Evolutionary conservation across 2,888 invertebrate genomes (phyloP), one percentile per base, ranked within the genome.

Genomic region (Drosophila ochracea): DNA sequence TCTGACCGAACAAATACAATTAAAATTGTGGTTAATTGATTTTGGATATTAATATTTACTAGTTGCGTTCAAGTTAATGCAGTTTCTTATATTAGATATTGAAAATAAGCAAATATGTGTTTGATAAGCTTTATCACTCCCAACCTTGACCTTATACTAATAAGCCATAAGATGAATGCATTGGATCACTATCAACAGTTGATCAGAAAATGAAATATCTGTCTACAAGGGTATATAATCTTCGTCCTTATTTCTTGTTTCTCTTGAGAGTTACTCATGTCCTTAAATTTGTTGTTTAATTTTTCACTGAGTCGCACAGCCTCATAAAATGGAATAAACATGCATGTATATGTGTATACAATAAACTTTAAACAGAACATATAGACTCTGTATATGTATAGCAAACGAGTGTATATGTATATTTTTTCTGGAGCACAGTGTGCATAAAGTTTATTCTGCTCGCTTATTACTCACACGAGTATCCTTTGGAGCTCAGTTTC

Each of bases 401-500:
- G 37, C 47, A 41, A 53, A 13, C 16, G 37, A 55, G 16, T 35
- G 16, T 13, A 31, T 52, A 35, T 50, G 13, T 60, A 41, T 50
- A 19, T 58, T 67, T 54, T 64, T 68, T 47, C 63, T 43, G 58
- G 53, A 52, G 61, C 50, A 52, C 28, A 66, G 63, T 71, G 81
- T 43, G 75, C 74, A 81, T 80, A 81, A 81, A 81, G 71, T 75
- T 64, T 60, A 54, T 30, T 41, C 57, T 55, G 75, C 33, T 59
- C 68, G 57, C 75, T 81, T 80, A 80, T 80, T 81, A 72, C 80
- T 80, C 81, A 65, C 59, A 37, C 77, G 77, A 76, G 57, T 68
- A 75, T 80, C 78, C 73, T 78, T 73, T 73, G 63, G 76, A 69
- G 69, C 35, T 65, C 41, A 60, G 66, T 67, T 74, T 74, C 78